These are phyloP conservation scores for Cynoglossus semilaevis DNA, from an alignment of 2,113 vertebrate genomes.

Conservation along the genomic window DNA sequence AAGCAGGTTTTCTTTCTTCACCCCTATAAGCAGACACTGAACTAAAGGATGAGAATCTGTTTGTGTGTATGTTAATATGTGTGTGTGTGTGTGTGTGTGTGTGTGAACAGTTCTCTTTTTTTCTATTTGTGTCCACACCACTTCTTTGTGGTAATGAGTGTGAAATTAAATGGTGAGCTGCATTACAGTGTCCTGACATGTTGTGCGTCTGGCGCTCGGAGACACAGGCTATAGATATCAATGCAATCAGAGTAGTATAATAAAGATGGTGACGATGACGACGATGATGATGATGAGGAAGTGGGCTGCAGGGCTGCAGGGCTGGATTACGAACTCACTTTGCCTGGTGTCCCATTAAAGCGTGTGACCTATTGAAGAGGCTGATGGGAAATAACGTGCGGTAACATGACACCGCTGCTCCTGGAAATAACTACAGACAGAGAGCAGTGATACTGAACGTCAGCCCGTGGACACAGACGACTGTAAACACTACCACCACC, in stretches of 20 bases:
- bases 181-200: conserved; percentile 36
- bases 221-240: background rate
- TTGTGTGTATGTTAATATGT: background rate
- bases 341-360: conserved; percentile 40
- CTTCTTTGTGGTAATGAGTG: conserved; percentile 36
- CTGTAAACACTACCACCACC: background rate
- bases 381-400: background rate
- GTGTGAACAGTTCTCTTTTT: background rate
- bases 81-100: too few relatives aligned
- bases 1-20: too few relatives aligned
- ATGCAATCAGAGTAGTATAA: conserved; percentile 28
- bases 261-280: conserved; percentile 6
- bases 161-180: conserved; percentile 53
- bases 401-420: conserved; percentile 46
- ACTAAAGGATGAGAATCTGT: too few relatives aligned
- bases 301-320: too few relatives aligned
- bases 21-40: too few relatives aligned
- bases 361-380: background rate
- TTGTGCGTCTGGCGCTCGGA: background rate
- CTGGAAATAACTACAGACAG: conserved; percentile 48
- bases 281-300: background rate
- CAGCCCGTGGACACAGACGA: conserved; percentile 18
- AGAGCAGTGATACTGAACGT: conserved; percentile 28
- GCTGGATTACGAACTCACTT: conserved; percentile 31
- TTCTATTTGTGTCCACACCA: conserved; percentile 29